Evolutionary conservation across 2,797 vertebrate genomes (phyloP).

Genomic region (Simalia tracyae): DNA sequence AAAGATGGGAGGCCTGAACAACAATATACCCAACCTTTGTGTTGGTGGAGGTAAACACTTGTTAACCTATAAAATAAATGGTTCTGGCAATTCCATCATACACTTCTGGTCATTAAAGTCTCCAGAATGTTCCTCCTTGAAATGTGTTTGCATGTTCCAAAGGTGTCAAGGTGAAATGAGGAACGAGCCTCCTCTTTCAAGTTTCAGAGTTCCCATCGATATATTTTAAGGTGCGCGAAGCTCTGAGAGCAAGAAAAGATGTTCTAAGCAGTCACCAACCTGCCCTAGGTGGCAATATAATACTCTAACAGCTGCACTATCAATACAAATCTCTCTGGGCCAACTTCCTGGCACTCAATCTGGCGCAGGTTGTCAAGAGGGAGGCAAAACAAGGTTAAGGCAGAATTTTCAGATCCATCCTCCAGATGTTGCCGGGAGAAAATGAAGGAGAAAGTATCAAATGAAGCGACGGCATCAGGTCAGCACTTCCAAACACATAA

Average conservation of each 20-base stretch:
- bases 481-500: neutral
- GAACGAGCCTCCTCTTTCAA: neutral
- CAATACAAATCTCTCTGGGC: constrained; percentile 1
- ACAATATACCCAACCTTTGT: neutral
- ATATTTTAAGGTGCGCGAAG: neutral
- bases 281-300: neutral
- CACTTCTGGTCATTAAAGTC: neutral
- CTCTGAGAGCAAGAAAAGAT: neutral
- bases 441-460: neutral
- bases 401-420: neutral
- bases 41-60: neutral
- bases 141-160: neutral
- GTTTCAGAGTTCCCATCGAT: neutral
- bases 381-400: constrained; percentile 19
- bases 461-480: neutral
- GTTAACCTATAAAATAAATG: neutral
- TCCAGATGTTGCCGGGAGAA: neutral
- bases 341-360: neutral
- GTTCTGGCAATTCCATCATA: neutral
- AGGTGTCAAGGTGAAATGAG: neutral
- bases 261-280: neutral
- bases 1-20: neutral
- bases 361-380: neutral
- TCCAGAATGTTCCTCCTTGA: neutral
- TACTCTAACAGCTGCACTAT: neutral